Percentiles rank a stretch among this genome's conserved stretches.
phyloP scores from a whole-genome alignment of 2,888 invertebrate genomes.

The Rhyacophila evoluta region DNA sequence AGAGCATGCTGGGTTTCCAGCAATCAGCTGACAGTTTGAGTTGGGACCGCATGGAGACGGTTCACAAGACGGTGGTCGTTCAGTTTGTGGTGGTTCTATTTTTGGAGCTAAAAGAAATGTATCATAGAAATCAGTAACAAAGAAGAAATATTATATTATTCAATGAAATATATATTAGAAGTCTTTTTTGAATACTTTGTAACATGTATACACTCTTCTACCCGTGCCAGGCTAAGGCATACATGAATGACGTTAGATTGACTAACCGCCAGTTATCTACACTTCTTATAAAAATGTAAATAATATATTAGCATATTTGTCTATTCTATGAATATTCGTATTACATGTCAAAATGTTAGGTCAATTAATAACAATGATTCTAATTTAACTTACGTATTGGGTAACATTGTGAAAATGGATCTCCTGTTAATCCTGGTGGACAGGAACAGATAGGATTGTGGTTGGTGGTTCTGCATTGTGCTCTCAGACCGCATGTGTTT shows the following conservation, averaged over 20 bases:
- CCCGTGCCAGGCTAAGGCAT: too few species aligned
- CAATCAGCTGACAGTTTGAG: slow-evolving; percentile 81
- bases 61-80: slow-evolving; percentile 79
- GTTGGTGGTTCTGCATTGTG: slow-evolving; percentile 84
- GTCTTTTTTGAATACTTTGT: too few species aligned
- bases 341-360: neutral
- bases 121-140: too few species aligned
- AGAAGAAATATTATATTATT: too few species aligned
- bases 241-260: too few species aligned
- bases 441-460: slow-evolving; percentile 92
- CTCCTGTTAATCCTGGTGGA: slow-evolving; percentile 85
- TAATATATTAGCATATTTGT: too few species aligned
- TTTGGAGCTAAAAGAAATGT: slow-evolving; percentile 33
- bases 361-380: neutral
- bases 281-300: too few species aligned
- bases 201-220: too few species aligned
- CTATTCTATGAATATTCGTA: too few species aligned
- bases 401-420: slow-evolving; percentile 85
- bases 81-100: slow-evolving; percentile 62
- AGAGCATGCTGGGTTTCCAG: slow-evolving; percentile 81
- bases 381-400: slow-evolving; percentile 73
- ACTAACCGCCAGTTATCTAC: too few species aligned
- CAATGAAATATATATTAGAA: too few species aligned
- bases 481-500: slow-evolving; percentile 87
- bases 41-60: slow-evolving; percentile 90